Base-by-base conservation (phyloP, 2,888 invertebrate genomes). In the Erynnis tages region DNA sequence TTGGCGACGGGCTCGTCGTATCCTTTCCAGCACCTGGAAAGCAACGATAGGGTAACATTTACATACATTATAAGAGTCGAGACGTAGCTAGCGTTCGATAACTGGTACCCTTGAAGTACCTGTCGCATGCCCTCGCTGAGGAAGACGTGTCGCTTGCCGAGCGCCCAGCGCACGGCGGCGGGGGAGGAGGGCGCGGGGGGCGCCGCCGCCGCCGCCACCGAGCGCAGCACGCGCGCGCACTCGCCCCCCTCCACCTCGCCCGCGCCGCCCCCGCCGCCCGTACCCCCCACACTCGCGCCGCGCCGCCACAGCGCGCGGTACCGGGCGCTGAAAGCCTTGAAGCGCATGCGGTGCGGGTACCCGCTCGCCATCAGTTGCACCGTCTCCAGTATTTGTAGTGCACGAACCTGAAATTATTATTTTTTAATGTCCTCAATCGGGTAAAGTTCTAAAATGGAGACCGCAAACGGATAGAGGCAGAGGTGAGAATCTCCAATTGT, bases 321-420 rank as follows among this genome's bases (percentile, higher is more conserved):
- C 19, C 97, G 92, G 0, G 93, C 91, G 75, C 95, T 95, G 84
- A 98, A 98, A 27, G 96, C 96, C 76, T 96, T 97, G 83, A 97
- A 98, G 16, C 97, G 92, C 97, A 98, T 96, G 65, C 97, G 92
- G 79, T 98, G 98, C 17, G 98, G 98, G 82, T 96, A 97, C 5
- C 97, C 97, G 69, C 96, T 96, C 8, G 97, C 97, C 97, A 98
- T 98, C 55, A 98, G 88, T 79, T 97, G 97, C 11, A 97, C 97
- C 32, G 98, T 98, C 87, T 98, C 98, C 46, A 98, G 87, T n/a
- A 97, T 94, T 80, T 95, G 95, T 45, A 98, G 91, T 0, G 97
- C 96, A 37, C 97, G 92, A 56, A 98, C 95, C 91, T 85, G 70
- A 0, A 11, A 8, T 0, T 8, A 27, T n/a, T 27, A n/a, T n/a